Evolutionary conservation across 2,888 invertebrate genomes (phyloP), one percentile per base, ranked within the genome.

Genomic region (Polydrusus pterygomalis): DNA sequence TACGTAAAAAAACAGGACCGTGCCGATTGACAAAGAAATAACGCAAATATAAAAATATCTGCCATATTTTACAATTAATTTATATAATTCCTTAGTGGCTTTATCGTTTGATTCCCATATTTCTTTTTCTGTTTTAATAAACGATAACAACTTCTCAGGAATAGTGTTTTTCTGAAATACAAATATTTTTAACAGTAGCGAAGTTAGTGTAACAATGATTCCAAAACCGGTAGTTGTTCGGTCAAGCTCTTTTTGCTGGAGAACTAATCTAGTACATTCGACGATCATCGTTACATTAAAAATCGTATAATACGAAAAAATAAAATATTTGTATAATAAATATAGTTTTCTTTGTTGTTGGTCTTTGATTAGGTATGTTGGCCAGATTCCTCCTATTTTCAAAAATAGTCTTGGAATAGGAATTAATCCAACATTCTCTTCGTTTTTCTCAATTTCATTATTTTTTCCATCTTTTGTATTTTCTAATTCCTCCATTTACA

Each of bases 301-400:
- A 10, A 47, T 25, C 5, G 47, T 2, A 20, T 13, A 30, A 47
- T 45, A 64, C 2, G 30, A 45, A 10, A n/a, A 15, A 15, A 64
- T 15, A 5, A 64, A 20, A 64, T 45, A 47, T 45, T 64, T 40
- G 10, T 47, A 47, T 10, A 64, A n/a, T 8, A 40, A 7, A 25
- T 64, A 64, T 13, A 64, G 8, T 64, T 8, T 47, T 13, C 20
- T 63, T 64, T 1, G 43, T 3, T 8, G 10, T 13, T 8, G 8
- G 13, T 47, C n/a, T 25, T 43, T 15, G 6, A 64, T 45, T 30
- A n/a, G 20, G 2, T 45, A n/a, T 25, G 25, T 8, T 8, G 64
- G 64, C 64, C 64, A 64, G 30, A 64, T 64, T 25, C 64, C 64
- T 20, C 13, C 47, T n/a, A 64, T 2, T 43, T 45, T 7, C 64